These are phyloP conservation scores for Paedocypris sp. DNA, from an alignment of 2,113 vertebrate species.

Conservation along the genomic window DNA sequence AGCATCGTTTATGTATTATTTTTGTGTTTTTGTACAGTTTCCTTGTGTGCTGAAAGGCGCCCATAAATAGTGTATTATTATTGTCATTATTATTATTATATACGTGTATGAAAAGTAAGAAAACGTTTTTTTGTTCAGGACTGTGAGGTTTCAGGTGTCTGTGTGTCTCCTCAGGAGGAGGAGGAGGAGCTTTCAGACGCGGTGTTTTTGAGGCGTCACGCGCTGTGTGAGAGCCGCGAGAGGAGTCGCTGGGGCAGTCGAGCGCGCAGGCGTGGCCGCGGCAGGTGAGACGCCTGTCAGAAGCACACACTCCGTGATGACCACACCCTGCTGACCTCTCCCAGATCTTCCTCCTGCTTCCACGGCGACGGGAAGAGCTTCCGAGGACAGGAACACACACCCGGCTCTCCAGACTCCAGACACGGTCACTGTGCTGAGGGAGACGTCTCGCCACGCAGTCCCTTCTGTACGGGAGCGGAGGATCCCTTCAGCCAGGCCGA, in stretches of 20 bases:
- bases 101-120: no score
- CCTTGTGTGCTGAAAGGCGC: no score
- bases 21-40: no score
- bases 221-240: conserved; percentile 46
- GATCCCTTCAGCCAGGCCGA: conserved; percentile 33
- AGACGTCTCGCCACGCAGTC: conserved; percentile 25
- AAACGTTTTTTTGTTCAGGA: no score
- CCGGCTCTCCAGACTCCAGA: conserved; percentile 22
- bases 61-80: no score
- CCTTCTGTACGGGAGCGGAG: conserved; percentile 34
- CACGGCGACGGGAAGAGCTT: conserved; percentile 35
- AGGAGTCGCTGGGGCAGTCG: conserved; percentile 47
- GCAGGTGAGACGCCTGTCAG: conserved; percentile 39
- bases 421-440: conserved; percentile 7
- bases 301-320: no score
- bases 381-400: conserved; percentile 23
- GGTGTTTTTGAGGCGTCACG: conserved; percentile 39
- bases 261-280: conserved; percentile 43
- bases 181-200: conserved; percentile 50
- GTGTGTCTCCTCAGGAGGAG: conserved; percentile 28
- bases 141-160: neutral
- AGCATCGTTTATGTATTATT: no score
- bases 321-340: neutral
- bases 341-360: conserved; percentile 40
- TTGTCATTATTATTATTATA: no score